Base-by-base conservation (phyloP, 64 coral and sea anemone species). In the Actinia tenebrosa region DNA sequence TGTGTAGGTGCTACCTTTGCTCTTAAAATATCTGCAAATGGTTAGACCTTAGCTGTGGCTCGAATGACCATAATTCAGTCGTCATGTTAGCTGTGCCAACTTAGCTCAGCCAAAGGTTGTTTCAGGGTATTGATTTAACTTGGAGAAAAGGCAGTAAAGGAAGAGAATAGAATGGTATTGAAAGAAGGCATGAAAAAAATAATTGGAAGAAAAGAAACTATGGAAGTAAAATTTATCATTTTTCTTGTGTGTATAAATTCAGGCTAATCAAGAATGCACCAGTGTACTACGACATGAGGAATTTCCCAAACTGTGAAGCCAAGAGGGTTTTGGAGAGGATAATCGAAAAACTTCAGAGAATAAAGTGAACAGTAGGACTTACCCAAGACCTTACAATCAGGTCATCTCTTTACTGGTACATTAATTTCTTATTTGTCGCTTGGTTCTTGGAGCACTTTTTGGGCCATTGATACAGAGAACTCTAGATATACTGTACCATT, bases 301-400 rank as follows among this genome's bases (percentile, higher is more conserved):
- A 99, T 61, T 99, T 99, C 86, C 97, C 97, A n/a, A 95, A 90
- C 80, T 99, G 97, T 45, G 97, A 99, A 83, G 97, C 97, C 58
- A 99, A 92, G 91, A 89, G 97, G 22, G 88, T 99, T 37, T 54
- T 99, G 79, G 97, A 99, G 43, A 89, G 97, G 44, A 95, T 99
- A 81, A 80, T 99, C 1, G 97, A 99, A 84, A 95, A 91, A 43
- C 45, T 98, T 3, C 82, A 88, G 63, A 91, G 88, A 84, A 56
- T 86, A 17, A 86, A 86, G 64, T 91, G 86, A 82, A 9, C 26
- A 1, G 2, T 23, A n/a, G 22, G 19, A 20, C 7, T 75, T 75
- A 42, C 26, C 2, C 11, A 9, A 10, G 69, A 25, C 13, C 16
- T 42, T 30, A 30, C 69, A n/a, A 37, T 30, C 10, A 75, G 69